Conservation (phyloP, 1,140 invertebrate genomes). For the Eriocheir sinensis region DNA sequence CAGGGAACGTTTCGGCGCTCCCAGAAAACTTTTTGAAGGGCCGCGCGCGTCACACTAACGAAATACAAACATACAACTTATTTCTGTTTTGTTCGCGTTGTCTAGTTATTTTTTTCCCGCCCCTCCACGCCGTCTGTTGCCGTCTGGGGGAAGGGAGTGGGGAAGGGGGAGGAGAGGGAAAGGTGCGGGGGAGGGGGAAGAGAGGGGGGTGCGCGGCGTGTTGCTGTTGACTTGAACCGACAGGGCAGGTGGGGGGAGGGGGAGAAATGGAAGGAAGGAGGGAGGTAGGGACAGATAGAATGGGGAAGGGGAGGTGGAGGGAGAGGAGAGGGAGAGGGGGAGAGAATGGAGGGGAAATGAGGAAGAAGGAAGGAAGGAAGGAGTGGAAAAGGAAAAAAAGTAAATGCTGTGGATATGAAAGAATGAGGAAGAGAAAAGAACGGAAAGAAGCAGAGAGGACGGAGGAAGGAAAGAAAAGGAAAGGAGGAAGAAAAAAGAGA, state of each 20-base stretch:
- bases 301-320: no score
- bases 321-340: background rate
- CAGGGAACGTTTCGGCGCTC: no score
- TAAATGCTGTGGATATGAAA: background rate
- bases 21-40: background rate
- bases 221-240: background rate
- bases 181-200: no score
- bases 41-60: background rate
- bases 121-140: background rate
- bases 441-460: no score
- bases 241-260: background rate
- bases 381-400: background rate
- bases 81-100: conserved; percentile 4
- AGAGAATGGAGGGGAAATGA: background rate
- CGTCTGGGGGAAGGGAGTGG: no score
- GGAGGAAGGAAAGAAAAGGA: background rate
- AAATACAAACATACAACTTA: conserved; percentile 16
- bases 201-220: no score
- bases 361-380: no score
- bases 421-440: no score
- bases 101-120: background rate
- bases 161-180: no score
- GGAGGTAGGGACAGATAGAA: background rate
- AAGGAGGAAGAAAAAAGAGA: background rate
- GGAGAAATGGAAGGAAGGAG: background rate